Base-by-base conservation (phyloP, 2,113 vertebrate species). In the Heterochromis multidens region DNA sequence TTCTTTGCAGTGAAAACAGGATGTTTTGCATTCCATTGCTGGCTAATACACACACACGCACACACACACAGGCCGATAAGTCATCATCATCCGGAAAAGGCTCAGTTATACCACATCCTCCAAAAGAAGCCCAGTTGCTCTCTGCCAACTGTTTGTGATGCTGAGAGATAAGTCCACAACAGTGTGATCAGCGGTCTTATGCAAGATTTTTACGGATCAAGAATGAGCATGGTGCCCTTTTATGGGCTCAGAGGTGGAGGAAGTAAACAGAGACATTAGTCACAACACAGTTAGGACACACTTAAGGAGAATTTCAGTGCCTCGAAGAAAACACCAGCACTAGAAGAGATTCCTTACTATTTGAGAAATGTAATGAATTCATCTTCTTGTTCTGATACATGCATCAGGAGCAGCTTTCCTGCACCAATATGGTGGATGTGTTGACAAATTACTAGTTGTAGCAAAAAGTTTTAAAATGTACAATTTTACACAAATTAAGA, bases 1-100 rank as follows among this genome's bases (percentile, higher is more conserved):
- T 77, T 84, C 85, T 86, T 85, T 87, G 88, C 91, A 81, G 84
- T 65, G 87, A 57, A 92, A 92, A 81, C 83, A 86, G 65, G 80
- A 88, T 88, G 89, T 78, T 90, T 88, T 87, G 79, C 86, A 23
- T 86, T 87, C 82, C 40, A n/a, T 76, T 65, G 79, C 81, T 65
- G 43, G 25, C 74, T 83, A 80, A 83, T 40, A 85, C n/a, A n/a
- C n/a, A n/a, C n/a, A n/a, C n/a, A n/a, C n/a, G n/a, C n/a, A n/a
- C n/a, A n/a, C n/a, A 87, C 86, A 85, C 83, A 80, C 17, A 57
- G 81, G 82, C 33, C 5, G 46, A 81, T 86, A 86, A 87, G 86
- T 86, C 87, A 76, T 56, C 84, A 1, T 60, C 52, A 78, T 82
- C 46, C 57, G 81, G 65, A 80, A 87, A 79, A 80, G 72, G 65